Base-by-base conservation (phyloP, 2,888 invertebrate species). In the Leptopilina drosophilae region DNA sequence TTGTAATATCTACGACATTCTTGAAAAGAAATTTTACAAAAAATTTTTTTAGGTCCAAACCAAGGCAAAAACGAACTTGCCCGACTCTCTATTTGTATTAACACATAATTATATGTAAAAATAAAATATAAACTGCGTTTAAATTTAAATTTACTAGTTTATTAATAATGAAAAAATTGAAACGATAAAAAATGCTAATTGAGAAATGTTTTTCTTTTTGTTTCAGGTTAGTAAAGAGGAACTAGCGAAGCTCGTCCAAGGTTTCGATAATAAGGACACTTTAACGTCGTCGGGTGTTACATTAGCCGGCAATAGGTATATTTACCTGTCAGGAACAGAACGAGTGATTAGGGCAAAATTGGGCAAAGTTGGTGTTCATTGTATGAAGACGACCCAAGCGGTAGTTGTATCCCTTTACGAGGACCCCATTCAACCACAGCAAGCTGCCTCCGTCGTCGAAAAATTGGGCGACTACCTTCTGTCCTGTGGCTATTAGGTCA, bases 391-490 rank as follows among this genome's bases (percentile, higher is more conserved):
- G 93, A 95, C 95, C 94, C 97, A 98, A 95, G 97, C 97, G 92
- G 96, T 97, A 93, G 97, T 98, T 93, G 96, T 98, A 93, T 96
- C 97, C 93, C 95, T 97, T 93, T 98, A 98, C 92, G 97, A 97
- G 95, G 97, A 98, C 94, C 97, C 97, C 92, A 97, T 97, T 93
- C 97, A 97, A 94, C 97, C 98, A 93, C 97, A 98, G 94, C 98
- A 98, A 94, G 97, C 97, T 92, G 98, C 98, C 93, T 97, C 97
- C 90, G 97, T 98, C 94, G 97, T 97, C 93, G 98, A 98, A 95
- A 97, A 97, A 95, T 95, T 98, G 95, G 97, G 98, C 94, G 98
- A 98, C 93, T 98, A 98, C 96, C 96, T 98, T 95, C 95, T 97
- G 94, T 96, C 95, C 94, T 97, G 97, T 95, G 97, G 97, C 95